These are phyloP conservation scores for Caenorhabditis sp. DNA, from an alignment of 2,888 invertebrate genomes.

Conservation along the genomic window DNA sequence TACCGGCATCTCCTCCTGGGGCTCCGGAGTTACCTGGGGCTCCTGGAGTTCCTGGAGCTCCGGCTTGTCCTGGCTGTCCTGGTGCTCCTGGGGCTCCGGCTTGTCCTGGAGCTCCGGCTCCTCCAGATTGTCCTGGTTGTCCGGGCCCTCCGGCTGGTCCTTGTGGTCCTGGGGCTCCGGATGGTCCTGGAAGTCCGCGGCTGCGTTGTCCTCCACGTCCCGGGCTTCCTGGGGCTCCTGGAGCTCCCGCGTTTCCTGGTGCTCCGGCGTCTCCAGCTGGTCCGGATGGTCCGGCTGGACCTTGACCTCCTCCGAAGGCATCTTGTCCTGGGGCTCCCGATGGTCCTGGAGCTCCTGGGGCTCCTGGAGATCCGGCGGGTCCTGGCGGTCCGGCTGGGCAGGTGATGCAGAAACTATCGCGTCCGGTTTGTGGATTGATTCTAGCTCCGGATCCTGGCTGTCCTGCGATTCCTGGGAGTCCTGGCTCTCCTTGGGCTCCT, in stretches of 20 bases:
- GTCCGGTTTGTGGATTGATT: constrained; percentile 53
- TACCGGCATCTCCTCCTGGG: constrained; percentile 60
- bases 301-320: constrained; percentile 51
- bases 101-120: constrained; percentile 50
- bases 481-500: constrained; percentile 65
- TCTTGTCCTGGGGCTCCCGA: constrained; percentile 54
- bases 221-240: constrained; percentile 57
- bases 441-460: constrained; percentile 63
- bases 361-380: constrained; percentile 65
- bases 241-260: constrained; percentile 57
- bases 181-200: constrained; percentile 56
- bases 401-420: constrained; percentile 64
- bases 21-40: constrained; percentile 53
- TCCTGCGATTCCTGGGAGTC: constrained; percentile 63
- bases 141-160: constrained; percentile 58
- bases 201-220: constrained; percentile 66
- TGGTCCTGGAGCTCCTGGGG: constrained; percentile 48
- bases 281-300: constrained; percentile 59
- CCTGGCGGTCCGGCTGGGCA: constrained; percentile 69
- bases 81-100: constrained; percentile 56
- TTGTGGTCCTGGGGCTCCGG: constrained; percentile 56
- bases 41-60: constrained; percentile 54
- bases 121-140: constrained; percentile 55
- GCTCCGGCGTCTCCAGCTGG: constrained; percentile 56
- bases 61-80: constrained; percentile 48